Evolutionary conservation across 2,888 invertebrate species (phyloP), one percentile per base, ranked within the genome.

Genomic region (Homarus gammarus): DNA sequence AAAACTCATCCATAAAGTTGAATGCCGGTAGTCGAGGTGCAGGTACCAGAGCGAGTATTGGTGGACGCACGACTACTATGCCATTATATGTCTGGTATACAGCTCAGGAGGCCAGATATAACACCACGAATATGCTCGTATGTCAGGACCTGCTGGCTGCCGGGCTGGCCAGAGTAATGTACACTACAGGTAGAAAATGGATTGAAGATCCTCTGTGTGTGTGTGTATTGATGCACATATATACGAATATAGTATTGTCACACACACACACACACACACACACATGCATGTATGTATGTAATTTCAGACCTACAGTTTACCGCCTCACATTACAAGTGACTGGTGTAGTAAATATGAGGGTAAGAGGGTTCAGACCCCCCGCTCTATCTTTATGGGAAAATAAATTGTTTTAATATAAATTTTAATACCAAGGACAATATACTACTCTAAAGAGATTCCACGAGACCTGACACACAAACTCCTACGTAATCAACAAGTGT

Each of bases 211-310:
- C 12, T n/a, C 5, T 61, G 33, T 61, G 22, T 73, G 36, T 5
- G 40, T 51, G 18, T 61, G 31, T 31, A 31, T 33, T 27, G 49
- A 12, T 49, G 49, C 15, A 1, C 15, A 1, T 49, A 1, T 49
- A 5, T 56, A 22, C 5, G 15, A 18, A 22, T 56, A 22, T 56
- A 5, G 12, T 44, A 44, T 44, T 8, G 5, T 44, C 38, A 84
- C 68, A 84, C 68, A 84, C 68, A 84, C 68, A 70, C 68, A 70
- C 38, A 84, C 38, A 84, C 36, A 72, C 10, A 84, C 2, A 84
- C 15, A 84, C 15, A 84, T 3, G 70, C 15, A 84, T 10, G 38
- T 3, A 83, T 64, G 33, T 8, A 83, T 68, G 64, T 3, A 68
- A 10, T 15, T 36, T 12, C 15, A 73, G 0, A 31, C 15, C 27